Evolutionary conservation across 2,888 invertebrate species (phyloP).

Genomic region (Serripes groenlandicus): DNA sequence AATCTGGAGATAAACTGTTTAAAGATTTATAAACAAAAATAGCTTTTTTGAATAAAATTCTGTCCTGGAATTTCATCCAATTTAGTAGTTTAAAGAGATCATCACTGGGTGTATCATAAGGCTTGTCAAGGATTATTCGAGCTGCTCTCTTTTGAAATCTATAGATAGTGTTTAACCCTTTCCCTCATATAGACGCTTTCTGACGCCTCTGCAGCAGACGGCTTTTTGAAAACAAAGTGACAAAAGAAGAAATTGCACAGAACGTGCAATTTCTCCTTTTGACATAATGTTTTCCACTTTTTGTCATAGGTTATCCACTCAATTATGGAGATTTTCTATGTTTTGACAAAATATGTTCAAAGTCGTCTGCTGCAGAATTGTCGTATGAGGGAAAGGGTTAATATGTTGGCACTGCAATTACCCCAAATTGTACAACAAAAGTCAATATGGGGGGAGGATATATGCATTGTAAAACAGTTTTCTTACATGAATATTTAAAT

Average conservation of each 20-base stretch:
- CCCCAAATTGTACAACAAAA: too few relatives aligned
- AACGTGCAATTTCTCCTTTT: background rate
- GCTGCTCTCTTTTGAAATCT: slow-evolving; percentile 27
- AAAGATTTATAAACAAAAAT: slow-evolving; percentile 19
- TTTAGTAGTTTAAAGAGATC: slow-evolving; percentile 14
- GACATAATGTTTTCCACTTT: background rate
- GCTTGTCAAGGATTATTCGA: slow-evolving; percentile 21
- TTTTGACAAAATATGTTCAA: too few relatives aligned
- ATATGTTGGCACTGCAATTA: too few relatives aligned
- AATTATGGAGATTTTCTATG: too few relatives aligned
- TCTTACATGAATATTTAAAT: too few relatives aligned
- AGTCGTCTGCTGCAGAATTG: background rate
- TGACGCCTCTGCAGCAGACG: too few relatives aligned
- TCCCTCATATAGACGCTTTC: background rate
- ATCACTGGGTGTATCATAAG: background rate
- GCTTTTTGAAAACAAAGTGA: background rate
- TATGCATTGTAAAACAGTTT: too few relatives aligned
- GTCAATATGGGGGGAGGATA: too few relatives aligned
- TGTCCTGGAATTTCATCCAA: slow-evolving; percentile 27
- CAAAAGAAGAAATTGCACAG: background rate
- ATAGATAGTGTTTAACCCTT: background rate
- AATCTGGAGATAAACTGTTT: slow-evolving; percentile 17
- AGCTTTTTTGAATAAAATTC: slow-evolving; percentile 23
- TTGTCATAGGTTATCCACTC: background rate
- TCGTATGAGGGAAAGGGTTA: background rate